Base-by-base conservation (phyloP, 2,888 invertebrate genomes). In the Malthinus flaveolus region DNA sequence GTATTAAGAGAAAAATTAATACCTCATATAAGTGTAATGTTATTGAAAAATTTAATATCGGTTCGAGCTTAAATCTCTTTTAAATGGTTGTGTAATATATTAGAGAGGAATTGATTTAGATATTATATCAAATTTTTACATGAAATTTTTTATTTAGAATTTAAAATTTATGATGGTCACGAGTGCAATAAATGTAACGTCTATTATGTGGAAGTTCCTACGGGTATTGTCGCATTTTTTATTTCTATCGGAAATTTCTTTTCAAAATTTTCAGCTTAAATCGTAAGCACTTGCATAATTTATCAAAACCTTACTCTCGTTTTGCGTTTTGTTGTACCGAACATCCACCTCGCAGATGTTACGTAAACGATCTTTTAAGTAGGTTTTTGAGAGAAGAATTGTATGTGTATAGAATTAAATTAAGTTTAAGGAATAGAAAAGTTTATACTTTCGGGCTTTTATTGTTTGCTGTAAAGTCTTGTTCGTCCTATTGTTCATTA, bases 141-240 rank as follows among this genome's bases (percentile, higher is more conserved):
- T 59, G 51, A 48, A 13, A 50, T 50, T 61, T 58, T n/a, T 58
- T 61, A 51, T 57, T 61, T 61, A 49, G 54, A 47, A 50, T 57
- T 58, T 61, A 54, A 57, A 61, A 61, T 61, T 61, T 61, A 61
- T 57, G 53, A 49, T 48, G 23, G 61, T 54, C 52, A 31, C 32
- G 61, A 61, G 61, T 58, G 35, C 47, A 61, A 61, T 61, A 61
- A 58, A 61, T 61, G 49, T 51, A 54, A 42, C 49, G 39, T 48
- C 54, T 51, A 61, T 61, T 61, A 57, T 61, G 54, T 49, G 36
- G 42, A 32, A 15, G 33, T 13, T 59, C 51, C 59, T 59, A 36
- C 37, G 51, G 59, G 56, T 15, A 37, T 51, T 56, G 56, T 52
- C 50, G 47, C 47, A 59, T 51, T 59, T 55, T 59, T 59, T 12